These are phyloP conservation scores for Danionella dracula DNA, from an alignment of 2,797 vertebrate genomes.

Conservation along the genomic window DNA sequence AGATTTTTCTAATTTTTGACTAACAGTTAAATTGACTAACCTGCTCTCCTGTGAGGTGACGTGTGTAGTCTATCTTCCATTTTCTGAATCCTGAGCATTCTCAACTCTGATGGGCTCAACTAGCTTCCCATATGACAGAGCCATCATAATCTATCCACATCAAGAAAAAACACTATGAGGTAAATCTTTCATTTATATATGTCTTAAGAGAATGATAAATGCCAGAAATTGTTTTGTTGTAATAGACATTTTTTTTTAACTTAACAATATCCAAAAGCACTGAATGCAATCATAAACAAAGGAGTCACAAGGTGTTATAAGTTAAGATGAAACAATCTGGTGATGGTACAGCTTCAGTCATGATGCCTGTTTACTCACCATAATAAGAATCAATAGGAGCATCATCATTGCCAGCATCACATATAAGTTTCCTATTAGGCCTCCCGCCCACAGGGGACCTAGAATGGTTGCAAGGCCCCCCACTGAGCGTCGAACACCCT, in stretches of 20 bases:
- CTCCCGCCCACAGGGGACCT: slow-evolving; percentile 80
- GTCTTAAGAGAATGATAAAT: neutral
- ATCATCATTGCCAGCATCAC: slow-evolving; percentile 82
- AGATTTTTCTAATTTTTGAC: too few relatives aligned
- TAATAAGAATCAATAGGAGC: slow-evolving; percentile 70
- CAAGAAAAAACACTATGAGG: neutral
- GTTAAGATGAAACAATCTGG: neutral
- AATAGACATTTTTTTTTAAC: neutral
- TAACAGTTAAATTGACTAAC: slow-evolving; percentile 27
- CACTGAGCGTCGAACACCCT: slow-evolving; percentile 77
- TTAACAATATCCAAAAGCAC: neutral
- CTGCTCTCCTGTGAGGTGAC: slow-evolving; percentile 23
- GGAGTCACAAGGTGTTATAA: slow-evolving; percentile 2
- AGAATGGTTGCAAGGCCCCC: slow-evolving; percentile 80
- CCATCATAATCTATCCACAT: slow-evolving; percentile 71
- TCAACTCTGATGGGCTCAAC: slow-evolving; percentile 62
- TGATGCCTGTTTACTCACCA: slow-evolving; percentile 58
- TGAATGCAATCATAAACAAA: neutral
- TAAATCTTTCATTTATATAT: neutral
- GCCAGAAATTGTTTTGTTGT: neutral
- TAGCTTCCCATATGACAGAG: slow-evolving; percentile 70
- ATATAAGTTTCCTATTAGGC: slow-evolving; percentile 72
- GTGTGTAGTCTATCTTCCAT: slow-evolving; percentile 49
- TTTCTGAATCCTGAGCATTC: slow-evolving; percentile 59
- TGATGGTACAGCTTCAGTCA: neutral